Base-by-base conservation (phyloP, 2,888 invertebrate species). In the Ornithoptera alexandrae region DNA sequence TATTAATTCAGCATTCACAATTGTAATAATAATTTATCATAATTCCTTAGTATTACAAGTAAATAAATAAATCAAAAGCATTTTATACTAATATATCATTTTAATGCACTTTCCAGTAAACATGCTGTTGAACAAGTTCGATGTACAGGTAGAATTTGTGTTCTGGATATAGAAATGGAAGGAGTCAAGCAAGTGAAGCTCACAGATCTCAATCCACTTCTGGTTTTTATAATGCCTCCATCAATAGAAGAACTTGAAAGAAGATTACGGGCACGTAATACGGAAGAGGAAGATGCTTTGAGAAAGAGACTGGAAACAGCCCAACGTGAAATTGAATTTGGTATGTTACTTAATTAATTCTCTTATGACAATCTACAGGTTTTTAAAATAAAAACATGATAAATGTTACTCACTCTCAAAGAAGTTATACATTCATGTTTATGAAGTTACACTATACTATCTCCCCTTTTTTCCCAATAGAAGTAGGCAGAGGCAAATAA, bases 161-260 rank as follows among this genome's bases (percentile, higher is more conserved):
- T 99, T 1, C 89, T 99, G 75, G 99, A 99, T 84, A 97, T 99
- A 76, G 99, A 99, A 79, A 95, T 97, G 67, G 97, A 99, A 90
- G 99, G 99, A 24, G 98, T 99, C 0, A 97, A 97, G 78, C 92
- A 92, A 80, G 95, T 99, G 17, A 97, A 97, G 81, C 93, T 94
- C 69, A 96, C 96, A 30, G 95, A 96, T 80, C 90, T 99, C 15
- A 94, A 97, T 84, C 97, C 98, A 0, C 90, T 97, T 78, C 95
- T 96, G 74, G 95, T 99, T 30, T 98, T 98, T 85, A 94, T 99
- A 53, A 96, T 97, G 90, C 98, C 99, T n/a, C 99, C 98, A 6
- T 96, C 96, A 8, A 84, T 98, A 73, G 93, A 94, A 56, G 96
- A 95, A 77, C 90, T 99, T 73, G 97, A 96, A 83, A 92, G 93